phyloP scores from a whole-genome alignment of 2,888 invertebrate species.

The Microctonus aethiopoides region DNA sequence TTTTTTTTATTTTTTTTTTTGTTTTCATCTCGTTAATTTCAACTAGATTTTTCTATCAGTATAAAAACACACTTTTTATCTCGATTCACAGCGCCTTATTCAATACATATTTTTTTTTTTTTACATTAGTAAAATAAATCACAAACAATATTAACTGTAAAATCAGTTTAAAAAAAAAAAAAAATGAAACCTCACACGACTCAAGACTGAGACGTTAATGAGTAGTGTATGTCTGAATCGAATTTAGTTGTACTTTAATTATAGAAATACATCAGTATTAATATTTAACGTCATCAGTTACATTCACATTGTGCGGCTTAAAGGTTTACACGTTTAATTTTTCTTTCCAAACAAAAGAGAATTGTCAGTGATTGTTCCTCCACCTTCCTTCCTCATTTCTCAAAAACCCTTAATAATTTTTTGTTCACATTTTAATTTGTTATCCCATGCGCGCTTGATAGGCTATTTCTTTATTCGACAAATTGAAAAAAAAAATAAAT shows the following conservation, averaged over 20 bases:
- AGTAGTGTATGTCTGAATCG: conserved; percentile 29
- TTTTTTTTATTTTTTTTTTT: not conserved
- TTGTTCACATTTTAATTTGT: conserved; percentile 3
- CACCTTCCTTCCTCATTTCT: not conserved
- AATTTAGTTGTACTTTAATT: conserved; percentile 37
- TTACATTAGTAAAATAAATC: conserved; percentile 8
- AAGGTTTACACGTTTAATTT: conserved; percentile 27
- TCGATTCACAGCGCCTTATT: not conserved
- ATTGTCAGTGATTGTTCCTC: conserved; percentile 8
- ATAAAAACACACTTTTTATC: not conserved
- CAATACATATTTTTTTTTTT: not conserved
- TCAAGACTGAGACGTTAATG: conserved; percentile 41
- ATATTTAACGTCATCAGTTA: conserved; percentile 35
- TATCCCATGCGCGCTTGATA: conserved; percentile 45
- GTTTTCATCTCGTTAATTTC: not conserved
- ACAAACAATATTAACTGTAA: not conserved
- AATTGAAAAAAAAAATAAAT: conserved; percentile 26
- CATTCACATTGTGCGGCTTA: conserved; percentile 32
- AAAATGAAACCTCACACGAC: conserved; percentile 37
- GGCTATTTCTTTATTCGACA: conserved; percentile 37
- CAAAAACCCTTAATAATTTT: not conserved
- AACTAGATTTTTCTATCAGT: not conserved
- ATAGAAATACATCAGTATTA: conserved; percentile 42
- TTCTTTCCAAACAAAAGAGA: conserved; percentile 27
- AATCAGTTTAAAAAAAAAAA: conserved; percentile 36